Evolutionary conservation across 2,113 vertebrate species (phyloP).

Genomic region (Colaptes auratus): DNA sequence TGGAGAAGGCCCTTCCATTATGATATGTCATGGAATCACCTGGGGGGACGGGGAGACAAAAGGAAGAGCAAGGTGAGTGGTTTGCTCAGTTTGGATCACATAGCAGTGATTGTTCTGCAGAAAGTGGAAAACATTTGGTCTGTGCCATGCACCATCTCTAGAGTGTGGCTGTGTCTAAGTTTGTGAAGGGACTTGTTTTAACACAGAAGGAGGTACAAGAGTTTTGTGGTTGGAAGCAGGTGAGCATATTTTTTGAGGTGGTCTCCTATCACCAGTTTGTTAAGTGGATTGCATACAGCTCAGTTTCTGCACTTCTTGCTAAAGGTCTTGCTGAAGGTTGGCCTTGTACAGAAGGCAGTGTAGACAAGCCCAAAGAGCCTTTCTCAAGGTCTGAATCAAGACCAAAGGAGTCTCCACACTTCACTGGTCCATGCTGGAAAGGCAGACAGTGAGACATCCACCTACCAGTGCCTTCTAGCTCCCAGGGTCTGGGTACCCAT

Average conservation of each 20-base stretch:
- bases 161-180: neutral
- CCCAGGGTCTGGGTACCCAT: neutral
- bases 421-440: neutral
- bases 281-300: neutral
- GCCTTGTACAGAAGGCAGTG: neutral
- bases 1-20: constrained; percentile 92
- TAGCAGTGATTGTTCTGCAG: neutral
- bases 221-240: neutral
- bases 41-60: constrained; percentile 29
- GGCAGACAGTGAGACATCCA: neutral
- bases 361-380: neutral
- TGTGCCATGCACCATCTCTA: neutral
- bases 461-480: neutral
- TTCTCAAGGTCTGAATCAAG: neutral
- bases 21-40: constrained; percentile 98
- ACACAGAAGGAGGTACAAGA: neutral
- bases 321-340: neutral
- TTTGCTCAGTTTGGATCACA: neutral
- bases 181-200: neutral
- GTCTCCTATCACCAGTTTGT: fast-evolving
- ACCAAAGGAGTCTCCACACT: neutral
- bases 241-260: neutral
- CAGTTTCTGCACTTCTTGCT: neutral
- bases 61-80: neutral
- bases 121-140: neutral